These are phyloP conservation scores for Chironomus striatipennis DNA, from an alignment of 1,140 invertebrate species.

Conservation along the genomic window DNA sequence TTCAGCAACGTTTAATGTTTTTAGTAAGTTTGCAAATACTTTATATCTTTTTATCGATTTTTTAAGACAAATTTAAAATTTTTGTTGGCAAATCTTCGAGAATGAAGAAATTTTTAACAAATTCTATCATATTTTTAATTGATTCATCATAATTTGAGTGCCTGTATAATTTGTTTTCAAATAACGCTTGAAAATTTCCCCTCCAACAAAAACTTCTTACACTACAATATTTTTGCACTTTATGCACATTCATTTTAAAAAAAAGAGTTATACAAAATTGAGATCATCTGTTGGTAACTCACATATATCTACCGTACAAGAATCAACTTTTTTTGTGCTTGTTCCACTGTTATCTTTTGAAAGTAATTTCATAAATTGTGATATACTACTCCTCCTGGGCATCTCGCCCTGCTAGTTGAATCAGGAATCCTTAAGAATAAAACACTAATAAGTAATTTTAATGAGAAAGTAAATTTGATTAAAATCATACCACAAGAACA, in stretches of 20 bases:
- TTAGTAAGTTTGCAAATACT: too few relatives aligned
- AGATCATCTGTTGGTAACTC: constrained; percentile 25
- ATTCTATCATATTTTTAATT: too few relatives aligned
- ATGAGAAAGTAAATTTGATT: background rate
- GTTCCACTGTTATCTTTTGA: constrained; percentile 14
- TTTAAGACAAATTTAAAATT: too few relatives aligned
- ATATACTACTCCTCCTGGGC: constrained; percentile 34
- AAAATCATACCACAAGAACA: constrained; percentile 45
- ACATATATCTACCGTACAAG: constrained; percentile 24
- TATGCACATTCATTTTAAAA: constrained; percentile 25
- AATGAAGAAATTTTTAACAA: too few relatives aligned
- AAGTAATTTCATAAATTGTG: constrained; percentile 25
- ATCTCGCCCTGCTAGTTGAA: constrained; percentile 40
- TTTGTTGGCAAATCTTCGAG: too few relatives aligned
- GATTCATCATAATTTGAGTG: too few relatives aligned
- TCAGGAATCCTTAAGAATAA: constrained; percentile 34
- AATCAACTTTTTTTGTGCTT: constrained; percentile 9
- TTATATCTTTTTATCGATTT: too few relatives aligned
- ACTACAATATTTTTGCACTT: too few relatives aligned
- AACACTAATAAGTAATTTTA: background rate
- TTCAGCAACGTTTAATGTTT: too few relatives aligned
- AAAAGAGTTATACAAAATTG: constrained; percentile 30
- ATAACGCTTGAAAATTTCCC: too few relatives aligned
- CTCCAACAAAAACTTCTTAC: too few relatives aligned
- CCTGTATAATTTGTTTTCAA: too few relatives aligned